Percentiles rank a stretch among this genome's conserved stretches.
phyloP scores from a whole-genome alignment of 2,797 vertebrate genomes.

The Onychomys arenicola region DNA sequence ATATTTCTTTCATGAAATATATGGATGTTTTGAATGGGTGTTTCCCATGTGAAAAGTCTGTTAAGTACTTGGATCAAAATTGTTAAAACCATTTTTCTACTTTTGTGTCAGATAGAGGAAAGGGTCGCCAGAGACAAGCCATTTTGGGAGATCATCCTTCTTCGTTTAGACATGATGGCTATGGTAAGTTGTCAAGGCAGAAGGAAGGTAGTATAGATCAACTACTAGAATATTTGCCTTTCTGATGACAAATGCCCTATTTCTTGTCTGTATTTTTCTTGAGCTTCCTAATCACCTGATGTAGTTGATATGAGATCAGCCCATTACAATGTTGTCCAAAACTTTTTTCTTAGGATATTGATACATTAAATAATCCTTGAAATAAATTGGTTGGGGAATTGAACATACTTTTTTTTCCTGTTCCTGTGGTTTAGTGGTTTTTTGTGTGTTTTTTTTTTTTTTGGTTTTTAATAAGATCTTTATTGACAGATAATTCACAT shows the following conservation, averaged over 20 bases:
- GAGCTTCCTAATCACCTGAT: background rate
- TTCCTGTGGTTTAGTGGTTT: conserved; percentile 16
- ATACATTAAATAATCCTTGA: conserved; percentile 39
- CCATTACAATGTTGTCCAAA: conserved; percentile 47
- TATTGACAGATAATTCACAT: too few relatives aligned
- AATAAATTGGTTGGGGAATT: conserved; percentile 63
- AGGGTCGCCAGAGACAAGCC: conserved; percentile 96
- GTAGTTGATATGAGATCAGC: background rate
- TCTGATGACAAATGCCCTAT: conserved; percentile 68
- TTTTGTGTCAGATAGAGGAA: conserved; percentile 93
- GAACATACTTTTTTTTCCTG: conserved; percentile 57
- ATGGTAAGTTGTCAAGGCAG: conserved; percentile 91
- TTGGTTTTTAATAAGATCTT: too few relatives aligned
- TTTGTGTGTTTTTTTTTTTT: too few relatives aligned
- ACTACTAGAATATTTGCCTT: conserved; percentile 63
- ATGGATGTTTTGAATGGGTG: conserved; percentile 83
- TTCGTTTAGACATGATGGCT: conserved; percentile 96
- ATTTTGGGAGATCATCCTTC: conserved; percentile 98
- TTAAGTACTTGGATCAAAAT: conserved; percentile 77
- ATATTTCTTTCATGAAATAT: conserved; percentile 85
- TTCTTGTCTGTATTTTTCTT: conserved; percentile 62
- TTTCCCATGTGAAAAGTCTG: conserved; percentile 84
- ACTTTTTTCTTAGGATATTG: conserved; percentile 44
- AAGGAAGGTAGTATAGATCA: conserved; percentile 75
- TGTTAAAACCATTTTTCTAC: conserved; percentile 87